Evolutionary conservation across 2,113 vertebrate genomes (phyloP).

Genomic region (Nanger granti): DNA sequence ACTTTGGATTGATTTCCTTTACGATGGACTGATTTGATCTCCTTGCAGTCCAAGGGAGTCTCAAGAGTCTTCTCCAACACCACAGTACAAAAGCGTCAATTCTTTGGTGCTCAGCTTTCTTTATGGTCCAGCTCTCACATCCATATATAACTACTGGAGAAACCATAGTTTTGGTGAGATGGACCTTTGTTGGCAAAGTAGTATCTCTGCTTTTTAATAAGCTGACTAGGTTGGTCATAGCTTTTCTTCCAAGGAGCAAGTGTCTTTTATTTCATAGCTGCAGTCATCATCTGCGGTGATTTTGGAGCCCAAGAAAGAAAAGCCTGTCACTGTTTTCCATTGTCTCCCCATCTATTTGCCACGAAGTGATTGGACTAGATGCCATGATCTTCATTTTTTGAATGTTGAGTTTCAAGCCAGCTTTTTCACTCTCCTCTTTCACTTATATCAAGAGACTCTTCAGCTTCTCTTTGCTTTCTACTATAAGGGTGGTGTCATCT

Average conservation of each 20-base stretch:
- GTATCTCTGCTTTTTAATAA: background rate
- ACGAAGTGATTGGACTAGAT: background rate
- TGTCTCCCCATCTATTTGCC: background rate
- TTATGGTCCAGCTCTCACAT: background rate
- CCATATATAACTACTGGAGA: background rate
- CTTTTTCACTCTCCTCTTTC: background rate
- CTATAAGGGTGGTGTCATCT: background rate
- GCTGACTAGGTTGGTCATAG: background rate
- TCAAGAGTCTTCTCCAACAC: background rate
- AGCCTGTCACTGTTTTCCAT: background rate
- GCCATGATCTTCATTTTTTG: background rate
- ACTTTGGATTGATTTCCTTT: background rate
- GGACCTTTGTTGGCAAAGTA: background rate
- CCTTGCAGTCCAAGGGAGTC: background rate
- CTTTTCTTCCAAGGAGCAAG: background rate
- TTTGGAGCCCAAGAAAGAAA: background rate
- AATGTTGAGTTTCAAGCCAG: background rate
- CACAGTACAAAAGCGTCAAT: background rate
- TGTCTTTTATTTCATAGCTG: background rate
- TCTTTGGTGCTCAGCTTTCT: background rate
- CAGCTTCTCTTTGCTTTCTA: background rate
- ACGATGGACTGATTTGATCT: background rate
- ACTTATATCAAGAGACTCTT: background rate
- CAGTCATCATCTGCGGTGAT: background rate
- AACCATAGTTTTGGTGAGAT: background rate